Conservation (phyloP, 2,888 invertebrate genomes). For the Mythimna ferrago region DNA sequence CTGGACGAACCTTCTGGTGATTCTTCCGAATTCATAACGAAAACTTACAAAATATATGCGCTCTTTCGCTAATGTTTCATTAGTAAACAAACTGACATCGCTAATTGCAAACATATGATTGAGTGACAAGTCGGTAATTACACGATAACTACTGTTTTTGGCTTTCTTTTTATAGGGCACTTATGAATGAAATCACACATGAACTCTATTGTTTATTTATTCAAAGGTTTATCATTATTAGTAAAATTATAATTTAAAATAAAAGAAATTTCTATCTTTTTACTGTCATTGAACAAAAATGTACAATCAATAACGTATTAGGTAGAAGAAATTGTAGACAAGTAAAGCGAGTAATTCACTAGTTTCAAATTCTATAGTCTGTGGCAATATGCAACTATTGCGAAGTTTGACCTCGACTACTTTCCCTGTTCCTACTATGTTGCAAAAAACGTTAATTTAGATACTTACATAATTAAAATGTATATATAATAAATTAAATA, state of each 20-base stretch:
- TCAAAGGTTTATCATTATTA: neutral
- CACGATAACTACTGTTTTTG: constrained; percentile 52
- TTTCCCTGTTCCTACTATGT: constrained; percentile 23
- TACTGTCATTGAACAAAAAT: constrained; percentile 39
- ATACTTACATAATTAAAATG: constrained; percentile 1
- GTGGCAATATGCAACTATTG: constrained; percentile 43
- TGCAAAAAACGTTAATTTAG: neutral
- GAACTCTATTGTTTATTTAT: constrained; percentile 18
- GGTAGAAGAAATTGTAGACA: constrained; percentile 32
- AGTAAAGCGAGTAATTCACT: neutral
- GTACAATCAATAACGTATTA: constrained; percentile 32
- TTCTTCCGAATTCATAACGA: constrained; percentile 82
- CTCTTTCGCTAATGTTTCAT: constrained; percentile 72
- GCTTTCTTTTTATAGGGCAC: constrained; percentile 26
- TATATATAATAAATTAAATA: neutral
- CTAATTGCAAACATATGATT: constrained; percentile 89
- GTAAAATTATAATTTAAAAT: constrained; percentile 8
- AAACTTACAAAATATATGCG: constrained; percentile 61
- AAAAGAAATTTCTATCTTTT: constrained; percentile 27
- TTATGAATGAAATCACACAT: constrained; percentile 25
- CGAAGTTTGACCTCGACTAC: constrained; percentile 42
- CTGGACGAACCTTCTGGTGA: constrained; percentile 86
- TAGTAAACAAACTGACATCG: constrained; percentile 89
- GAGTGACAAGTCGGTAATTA: constrained; percentile 85
- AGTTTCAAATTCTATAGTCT: constrained; percentile 43